Base-by-base conservation (phyloP, 2,797 vertebrate genomes). In the Hylomyscus alleni region DNA sequence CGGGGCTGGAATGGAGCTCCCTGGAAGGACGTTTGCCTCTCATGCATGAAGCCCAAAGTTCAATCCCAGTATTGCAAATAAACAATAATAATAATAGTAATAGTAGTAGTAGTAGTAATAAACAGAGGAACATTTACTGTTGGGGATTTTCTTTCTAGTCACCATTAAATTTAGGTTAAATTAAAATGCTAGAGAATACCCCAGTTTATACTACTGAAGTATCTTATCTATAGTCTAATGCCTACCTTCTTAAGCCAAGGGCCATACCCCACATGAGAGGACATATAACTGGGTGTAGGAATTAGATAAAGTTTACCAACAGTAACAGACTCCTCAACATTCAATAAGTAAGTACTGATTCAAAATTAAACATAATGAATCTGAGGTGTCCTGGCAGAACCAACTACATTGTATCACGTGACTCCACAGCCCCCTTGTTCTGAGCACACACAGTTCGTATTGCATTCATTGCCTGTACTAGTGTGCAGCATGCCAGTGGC, bases 131-230 rank as follows among this genome's bases (percentile, higher is more conserved):
- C 13, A 9, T 5, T 65, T 47, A 24, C 62, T 3, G 44, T 12
- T 65, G 5, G 11, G 26, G 75, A 4, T 60, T 82, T 93, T 91
- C 67, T 72, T 76, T 40, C 10, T 92, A 65, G 29, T 92, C 62
- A 90, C 11, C 80, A 90, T 95, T 85, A 83, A 96, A 60, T 92
- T 92, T 76, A 31, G 3, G 1, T 94, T 44, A 90, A 44, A 81
- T 84, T 47, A 89, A 22, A 82, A 65, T 62, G 44, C 83, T 60
- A 52, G 14, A 8, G 20, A 85, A 29, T 85, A 47, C 72, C 95
- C n/a, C 82, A 13, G 54, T 95, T 84, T 22, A 54, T 90, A 58
- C 52, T 73, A 17, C 58, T 89, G n/a, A 87, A 89, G 54, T 89
- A 89, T 93, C 54, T 96, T 54, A 86, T 76, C 40, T 95, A 47